Evolutionary conservation across 2,888 invertebrate species (phyloP), one percentile per base, ranked within the genome.

Genomic region (Plutella xylostella): DNA sequence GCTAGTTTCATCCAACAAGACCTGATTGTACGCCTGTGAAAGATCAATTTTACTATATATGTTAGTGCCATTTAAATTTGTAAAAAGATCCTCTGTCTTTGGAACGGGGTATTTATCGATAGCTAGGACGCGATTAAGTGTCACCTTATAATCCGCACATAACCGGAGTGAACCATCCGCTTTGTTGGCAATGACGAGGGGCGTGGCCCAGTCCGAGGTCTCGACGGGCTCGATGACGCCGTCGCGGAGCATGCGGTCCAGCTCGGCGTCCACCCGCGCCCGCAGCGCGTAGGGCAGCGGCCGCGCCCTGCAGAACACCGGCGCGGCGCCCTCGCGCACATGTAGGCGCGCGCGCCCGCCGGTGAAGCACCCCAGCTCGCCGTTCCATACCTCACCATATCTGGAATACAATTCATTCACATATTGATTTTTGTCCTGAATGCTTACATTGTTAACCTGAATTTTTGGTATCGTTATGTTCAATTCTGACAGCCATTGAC

Each of bases 161-260:
- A 44, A 39, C 11, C 44, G 31, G 9, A 47, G 15, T 4, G 20
- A 11, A 15, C 48, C 39, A 31, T 46, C 51, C 3, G 42, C 39
- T 11, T 47, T 47, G 7, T 45, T 46, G 11, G 51, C 51, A n/a
- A 49, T 40, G 17, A 53, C 46, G 46, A 53, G 43, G 25, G 51
- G 52, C 2, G 45, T 35, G 12, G 43, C 34, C 35, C 35, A 35
- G 28, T 34, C 43, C n/a, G 34, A 43, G 35, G 5, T 7, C 34
- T 21, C 43, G 19, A 35, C 43, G n/a, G 34, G 34, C 22, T 43
- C 30, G 18, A 41, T 25, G 28, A n/a, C n/a, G n/a, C n/a, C n/a
- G n/a, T n/a, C n/a, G n/a, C n/a, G n/a, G n/a, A n/a, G n/a, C n/a
- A n/a, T 7, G n/a, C 2, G 18, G 14, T 42, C 35, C 15, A 43